phyloP scores from a whole-genome alignment of 1,140 invertebrate species.

The Brachionus koreanus region DNA sequence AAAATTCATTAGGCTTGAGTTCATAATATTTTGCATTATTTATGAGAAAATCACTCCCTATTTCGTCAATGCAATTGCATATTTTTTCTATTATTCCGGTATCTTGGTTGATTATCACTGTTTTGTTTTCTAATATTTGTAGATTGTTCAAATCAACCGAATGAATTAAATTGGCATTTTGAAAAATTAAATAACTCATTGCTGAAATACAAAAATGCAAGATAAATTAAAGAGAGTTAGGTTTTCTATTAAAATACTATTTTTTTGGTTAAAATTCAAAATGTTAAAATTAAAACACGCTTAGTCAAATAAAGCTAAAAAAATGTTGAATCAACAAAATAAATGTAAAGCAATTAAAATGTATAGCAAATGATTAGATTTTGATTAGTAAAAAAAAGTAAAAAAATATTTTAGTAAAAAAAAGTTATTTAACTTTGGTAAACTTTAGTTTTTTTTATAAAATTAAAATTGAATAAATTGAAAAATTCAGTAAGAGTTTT shows the following conservation, averaged over 20 bases:
- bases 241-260: not conserved
- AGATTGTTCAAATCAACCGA: not conserved
- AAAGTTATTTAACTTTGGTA: too few species aligned
- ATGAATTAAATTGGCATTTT: not conserved
- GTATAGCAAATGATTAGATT: not conserved
- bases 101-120: not conserved
- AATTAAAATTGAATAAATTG: too few species aligned
- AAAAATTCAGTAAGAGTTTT: too few species aligned
- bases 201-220: not conserved
- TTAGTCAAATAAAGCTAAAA: not conserved
- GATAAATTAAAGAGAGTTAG: not conserved
- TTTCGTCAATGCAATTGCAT: not conserved
- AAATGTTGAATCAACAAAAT: not conserved
- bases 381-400: not conserved
- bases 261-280: not conserved
- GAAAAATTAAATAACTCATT: not conserved
- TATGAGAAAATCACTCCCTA: not conserved
- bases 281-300: not conserved
- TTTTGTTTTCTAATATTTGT: not conserved
- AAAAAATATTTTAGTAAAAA: too few species aligned
- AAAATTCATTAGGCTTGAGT: slow-evolving; percentile 62
- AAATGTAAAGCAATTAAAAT: not conserved
- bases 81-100: not conserved
- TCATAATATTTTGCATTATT: not conserved
- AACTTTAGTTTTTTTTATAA: too few species aligned